These are phyloP conservation scores for Eudyptes chrysolophus DNA, from an alignment of 2,113 vertebrate species.

Conservation along the genomic window DNA sequence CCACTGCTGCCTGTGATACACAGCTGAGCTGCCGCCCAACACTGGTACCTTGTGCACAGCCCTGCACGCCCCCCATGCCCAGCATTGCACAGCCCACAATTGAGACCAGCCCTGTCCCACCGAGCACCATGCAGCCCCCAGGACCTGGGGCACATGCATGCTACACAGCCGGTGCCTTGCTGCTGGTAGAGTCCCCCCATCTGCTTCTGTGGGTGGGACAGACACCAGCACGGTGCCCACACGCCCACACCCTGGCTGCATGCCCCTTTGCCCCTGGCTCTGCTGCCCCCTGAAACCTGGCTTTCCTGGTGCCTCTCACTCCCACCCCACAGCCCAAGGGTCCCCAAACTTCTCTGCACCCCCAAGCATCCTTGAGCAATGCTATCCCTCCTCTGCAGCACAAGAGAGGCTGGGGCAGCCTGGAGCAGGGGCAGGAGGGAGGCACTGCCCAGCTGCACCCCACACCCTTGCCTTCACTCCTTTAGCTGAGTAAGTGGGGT, in stretches of 20 bases:
- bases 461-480: neutral
- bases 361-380: neutral
- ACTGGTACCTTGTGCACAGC: neutral
- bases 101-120: neutral
- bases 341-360: neutral
- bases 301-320: neutral
- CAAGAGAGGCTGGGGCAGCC: neutral
- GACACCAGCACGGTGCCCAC: neutral
- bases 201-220: accelerated
- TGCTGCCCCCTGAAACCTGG: neutral
- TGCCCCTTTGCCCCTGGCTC: neutral
- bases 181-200: neutral
- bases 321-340: neutral
- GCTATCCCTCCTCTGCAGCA: neutral
- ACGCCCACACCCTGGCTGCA: neutral
- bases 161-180: neutral
- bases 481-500: accelerated
- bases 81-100: too few relatives aligned
- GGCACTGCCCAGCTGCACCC: neutral
- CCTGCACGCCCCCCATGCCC: too few relatives aligned
- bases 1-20: accelerated
- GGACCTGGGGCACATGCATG: neutral
- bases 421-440: neutral
- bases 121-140: neutral
- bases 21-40: neutral